Evolutionary conservation across 2,888 invertebrate species (phyloP).

Genomic region (Quadriops clusia): DNA sequence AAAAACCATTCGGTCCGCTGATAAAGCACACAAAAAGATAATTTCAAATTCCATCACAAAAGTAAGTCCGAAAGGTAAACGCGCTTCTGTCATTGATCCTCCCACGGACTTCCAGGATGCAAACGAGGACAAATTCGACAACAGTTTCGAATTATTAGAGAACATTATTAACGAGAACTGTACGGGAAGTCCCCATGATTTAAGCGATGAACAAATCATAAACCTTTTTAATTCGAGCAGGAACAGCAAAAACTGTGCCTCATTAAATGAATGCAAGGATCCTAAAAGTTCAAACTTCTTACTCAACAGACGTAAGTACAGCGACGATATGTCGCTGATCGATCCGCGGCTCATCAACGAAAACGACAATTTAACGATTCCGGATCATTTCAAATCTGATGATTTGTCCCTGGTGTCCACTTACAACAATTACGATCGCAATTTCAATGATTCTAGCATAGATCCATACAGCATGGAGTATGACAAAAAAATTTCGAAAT

Average conservation of each 20-base stretch:
- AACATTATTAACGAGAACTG: conserved; percentile 28
- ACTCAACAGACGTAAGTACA: conserved; percentile 21
- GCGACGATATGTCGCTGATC: conserved; percentile 35
- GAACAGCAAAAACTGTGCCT: too few species aligned
- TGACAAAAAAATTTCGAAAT: conserved; percentile 42
- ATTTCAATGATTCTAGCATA: too few species aligned
- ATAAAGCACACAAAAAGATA: conserved; percentile 8
- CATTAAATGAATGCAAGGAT: too few species aligned
- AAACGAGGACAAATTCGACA: conserved; percentile 22
- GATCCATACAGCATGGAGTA: conserved; percentile 41
- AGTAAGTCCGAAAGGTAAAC: conserved; percentile 20
- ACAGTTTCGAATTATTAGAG: conserved; percentile 33
- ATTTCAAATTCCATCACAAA: conserved; percentile 1
- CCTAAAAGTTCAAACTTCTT: too few species aligned
- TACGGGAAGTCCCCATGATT: too few species aligned
- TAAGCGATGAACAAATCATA: too few species aligned
- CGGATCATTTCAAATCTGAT: conserved; percentile 25
- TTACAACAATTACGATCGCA: conserved; percentile 19
- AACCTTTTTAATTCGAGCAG: too few species aligned
- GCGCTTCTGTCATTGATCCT: conserved; percentile 36
- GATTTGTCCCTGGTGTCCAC: conserved; percentile 25
- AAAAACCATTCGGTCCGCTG: conserved; percentile 14
- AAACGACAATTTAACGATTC: conserved; percentile 55
- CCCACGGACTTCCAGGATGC: conserved; percentile 36
- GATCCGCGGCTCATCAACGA: conserved; percentile 55